A percentile compares a stretch with the other conserved stretches of the same genome.
These are phyloP conservation scores for Drosophila teissieri DNA, from an alignment of 1,140 invertebrate genomes.

Conservation along the genomic window DNA sequence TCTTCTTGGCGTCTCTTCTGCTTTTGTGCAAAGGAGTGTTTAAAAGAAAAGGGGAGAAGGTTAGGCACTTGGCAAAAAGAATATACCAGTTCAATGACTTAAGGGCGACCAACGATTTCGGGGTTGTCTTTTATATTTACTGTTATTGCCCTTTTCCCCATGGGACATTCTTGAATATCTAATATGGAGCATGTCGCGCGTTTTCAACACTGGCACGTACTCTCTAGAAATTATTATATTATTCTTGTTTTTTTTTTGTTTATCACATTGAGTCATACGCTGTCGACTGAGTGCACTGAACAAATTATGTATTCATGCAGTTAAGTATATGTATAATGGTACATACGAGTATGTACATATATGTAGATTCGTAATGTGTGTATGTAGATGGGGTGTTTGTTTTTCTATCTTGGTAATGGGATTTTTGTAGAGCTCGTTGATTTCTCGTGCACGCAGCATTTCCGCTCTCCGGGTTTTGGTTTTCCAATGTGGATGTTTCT, in stretches of 20 bases:
- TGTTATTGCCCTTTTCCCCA: not conserved
- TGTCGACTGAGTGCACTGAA: constrained; percentile 12
- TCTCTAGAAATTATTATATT: not conserved
- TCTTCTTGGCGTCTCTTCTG: constrained; percentile 17
- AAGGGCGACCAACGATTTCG: constrained; percentile 11
- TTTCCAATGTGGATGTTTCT: not conserved
- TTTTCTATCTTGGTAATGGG: constrained; percentile 20
- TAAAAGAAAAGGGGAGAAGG: not conserved
- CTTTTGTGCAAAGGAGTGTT: constrained; percentile 9
- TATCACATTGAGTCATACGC: constrained; percentile 6
- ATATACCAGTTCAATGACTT: constrained; percentile 40
- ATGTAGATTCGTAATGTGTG: not conserved
- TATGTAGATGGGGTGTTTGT: constrained; percentile 1
- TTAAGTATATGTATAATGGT: not conserved
- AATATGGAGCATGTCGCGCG: constrained; percentile 3
- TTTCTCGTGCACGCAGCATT: constrained; percentile 37
- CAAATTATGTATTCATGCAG: constrained; percentile 24
- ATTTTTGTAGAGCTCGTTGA: constrained; percentile 38
- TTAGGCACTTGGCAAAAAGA: not conserved
- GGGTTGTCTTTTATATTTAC: constrained; percentile 25
- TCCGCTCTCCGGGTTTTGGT: constrained; percentile 19
- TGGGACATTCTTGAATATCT: not conserved
- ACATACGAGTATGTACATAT: not conserved
- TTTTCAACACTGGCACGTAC: constrained; percentile 13
- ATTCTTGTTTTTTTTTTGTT: not conserved